A percentile compares a stretch with the other conserved stretches of the same genome.
These are phyloP conservation scores for Montipora capitata DNA, from an alignment of 92 coral and sea anemone genomes.

Conservation along the genomic window DNA sequence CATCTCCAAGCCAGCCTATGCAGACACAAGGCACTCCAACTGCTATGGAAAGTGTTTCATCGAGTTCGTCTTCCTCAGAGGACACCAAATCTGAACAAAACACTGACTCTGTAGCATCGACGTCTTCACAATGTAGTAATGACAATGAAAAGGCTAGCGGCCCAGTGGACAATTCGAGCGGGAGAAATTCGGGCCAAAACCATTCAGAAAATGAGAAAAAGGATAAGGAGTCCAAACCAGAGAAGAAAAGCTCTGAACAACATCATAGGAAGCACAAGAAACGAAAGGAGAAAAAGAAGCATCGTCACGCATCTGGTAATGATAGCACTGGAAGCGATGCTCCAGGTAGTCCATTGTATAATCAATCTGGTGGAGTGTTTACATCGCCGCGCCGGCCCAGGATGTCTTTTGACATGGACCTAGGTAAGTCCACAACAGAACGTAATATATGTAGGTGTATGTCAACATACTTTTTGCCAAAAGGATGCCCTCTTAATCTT, in stretches of 20 bases:
- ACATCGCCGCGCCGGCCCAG: conserved; percentile 87
- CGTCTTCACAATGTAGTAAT: conserved; percentile 28
- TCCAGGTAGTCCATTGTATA: conserved; percentile 83
- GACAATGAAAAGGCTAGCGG: conserved; percentile 11
- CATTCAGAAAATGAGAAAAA: conserved; percentile 47
- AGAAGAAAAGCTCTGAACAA: conserved; percentile 83
- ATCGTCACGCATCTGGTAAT: conserved; percentile 90
- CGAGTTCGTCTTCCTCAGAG: conserved; percentile 61
- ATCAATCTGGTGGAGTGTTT: conserved; percentile 67
- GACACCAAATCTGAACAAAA: conserved; percentile 30
- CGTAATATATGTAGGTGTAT: too few species aligned
- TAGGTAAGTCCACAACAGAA: conserved; percentile 66
- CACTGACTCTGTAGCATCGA: conserved; percentile 20
- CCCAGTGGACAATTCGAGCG: conserved; percentile 42
- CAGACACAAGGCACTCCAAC: conserved; percentile 83
- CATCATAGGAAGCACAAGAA: conserved; percentile 81
- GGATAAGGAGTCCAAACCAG: conserved; percentile 66
- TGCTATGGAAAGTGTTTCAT: conserved; percentile 64
- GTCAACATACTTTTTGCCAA: too few species aligned
- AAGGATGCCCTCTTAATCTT: neutral
- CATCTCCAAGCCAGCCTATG: conserved; percentile 76
- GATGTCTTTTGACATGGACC: conserved; percentile 84
- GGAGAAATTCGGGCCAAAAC: conserved; percentile 16
- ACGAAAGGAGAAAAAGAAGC: conserved; percentile 83
- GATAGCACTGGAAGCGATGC: conserved; percentile 91